Evolutionary conservation across 2,113 vertebrate species (phyloP).

Genomic region (Cricetomys ansorgei): DNA sequence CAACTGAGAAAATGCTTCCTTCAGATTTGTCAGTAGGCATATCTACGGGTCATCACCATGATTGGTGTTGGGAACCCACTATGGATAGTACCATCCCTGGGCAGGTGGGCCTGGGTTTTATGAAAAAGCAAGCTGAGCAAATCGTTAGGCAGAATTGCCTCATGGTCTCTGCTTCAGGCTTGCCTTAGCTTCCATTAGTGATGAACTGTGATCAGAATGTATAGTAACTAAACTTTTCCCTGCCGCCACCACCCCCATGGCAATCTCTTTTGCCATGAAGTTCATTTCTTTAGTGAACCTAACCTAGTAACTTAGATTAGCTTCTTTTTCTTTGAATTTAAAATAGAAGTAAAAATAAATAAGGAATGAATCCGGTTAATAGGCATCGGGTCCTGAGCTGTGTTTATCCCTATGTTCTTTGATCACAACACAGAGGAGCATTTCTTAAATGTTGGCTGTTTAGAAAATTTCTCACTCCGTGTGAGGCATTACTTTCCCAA

Average conservation of each 20-base stretch:
- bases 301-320: neutral
- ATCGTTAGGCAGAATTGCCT: neutral
- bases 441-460: constrained; percentile 7
- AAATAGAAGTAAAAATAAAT: constrained; percentile 26
- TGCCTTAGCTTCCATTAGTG: too few relatives aligned
- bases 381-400: neutral
- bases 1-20: neutral
- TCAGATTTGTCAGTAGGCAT: neutral
- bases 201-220: neutral
- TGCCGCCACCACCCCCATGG: neutral
- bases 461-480: neutral
- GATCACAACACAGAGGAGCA: neutral
- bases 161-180: neutral
- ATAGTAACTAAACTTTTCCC: neutral
- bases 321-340: constrained; percentile 31
- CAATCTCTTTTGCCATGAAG: neutral
- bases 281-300: neutral
- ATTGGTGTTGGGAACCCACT: neutral
- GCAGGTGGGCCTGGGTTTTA: neutral
- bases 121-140: neutral
- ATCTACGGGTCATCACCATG: neutral
- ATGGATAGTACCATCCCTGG: neutral
- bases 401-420: neutral
- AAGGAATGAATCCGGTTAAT: neutral
- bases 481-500: neutral